A percentile compares a stretch with the other conserved stretches of the same genome.
These are phyloP conservation scores for Vicugna pacos DNA, from an alignment of 2,113 vertebrate species.

Conservation along the genomic window DNA sequence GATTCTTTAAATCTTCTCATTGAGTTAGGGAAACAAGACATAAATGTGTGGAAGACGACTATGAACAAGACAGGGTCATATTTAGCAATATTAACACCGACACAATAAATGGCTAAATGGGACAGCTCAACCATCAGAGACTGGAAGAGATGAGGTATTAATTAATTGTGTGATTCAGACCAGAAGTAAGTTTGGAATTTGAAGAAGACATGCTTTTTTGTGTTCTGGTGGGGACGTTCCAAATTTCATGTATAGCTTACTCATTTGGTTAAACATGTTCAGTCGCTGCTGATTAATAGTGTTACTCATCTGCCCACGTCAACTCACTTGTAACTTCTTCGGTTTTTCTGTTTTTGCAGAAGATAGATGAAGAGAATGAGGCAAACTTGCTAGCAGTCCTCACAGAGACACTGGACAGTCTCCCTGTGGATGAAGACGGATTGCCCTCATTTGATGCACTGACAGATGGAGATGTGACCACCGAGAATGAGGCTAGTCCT, in stretches of 20 bases:
- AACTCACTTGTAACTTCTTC: slow-evolving; percentile 29
- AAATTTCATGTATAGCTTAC: neutral
- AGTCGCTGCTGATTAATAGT: neutral
- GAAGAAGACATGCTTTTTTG: neutral
- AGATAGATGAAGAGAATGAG: slow-evolving; percentile 99
- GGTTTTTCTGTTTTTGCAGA: slow-evolving; percentile 86
- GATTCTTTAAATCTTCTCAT: slow-evolving; percentile 6
- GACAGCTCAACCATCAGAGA: neutral
- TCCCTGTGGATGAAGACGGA: slow-evolving; percentile 99
- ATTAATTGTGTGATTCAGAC: neutral
- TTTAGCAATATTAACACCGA: neutral
- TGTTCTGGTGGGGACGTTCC: neutral
- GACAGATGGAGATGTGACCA: slow-evolving; percentile 99
- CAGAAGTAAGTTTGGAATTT: neutral
- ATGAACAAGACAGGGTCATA: neutral
- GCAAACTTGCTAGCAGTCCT: slow-evolving; percentile 99
- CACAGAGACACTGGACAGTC: slow-evolving; percentile 99
- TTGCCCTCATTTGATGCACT: slow-evolving; percentile 99
- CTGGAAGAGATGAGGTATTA: neutral
- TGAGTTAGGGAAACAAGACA: neutral
- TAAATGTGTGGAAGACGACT: neutral
- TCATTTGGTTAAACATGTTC: neutral
- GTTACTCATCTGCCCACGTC: slow-evolving; percentile 28
- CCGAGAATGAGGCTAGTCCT: slow-evolving; percentile 96
- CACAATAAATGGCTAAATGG: neutral